Conservation (phyloP, 2,113 vertebrate genomes). For the Nicator chloris region DNA sequence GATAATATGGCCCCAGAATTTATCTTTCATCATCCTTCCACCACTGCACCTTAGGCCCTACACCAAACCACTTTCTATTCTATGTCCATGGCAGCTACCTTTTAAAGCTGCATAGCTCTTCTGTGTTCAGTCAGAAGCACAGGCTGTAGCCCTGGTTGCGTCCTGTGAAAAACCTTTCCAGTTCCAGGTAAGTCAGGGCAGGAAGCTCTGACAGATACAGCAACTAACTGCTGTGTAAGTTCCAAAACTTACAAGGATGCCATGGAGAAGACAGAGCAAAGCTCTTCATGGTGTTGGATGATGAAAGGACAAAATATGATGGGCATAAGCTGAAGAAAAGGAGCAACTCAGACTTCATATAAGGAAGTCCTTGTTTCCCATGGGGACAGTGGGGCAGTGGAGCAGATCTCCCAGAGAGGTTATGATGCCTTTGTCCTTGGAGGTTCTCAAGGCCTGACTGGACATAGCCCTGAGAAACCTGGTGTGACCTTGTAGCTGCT, state of each 20-base stretch:
- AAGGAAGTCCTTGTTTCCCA: not conserved
- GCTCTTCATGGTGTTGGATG: not conserved
- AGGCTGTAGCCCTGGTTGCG: not conserved
- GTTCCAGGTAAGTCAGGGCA: not conserved
- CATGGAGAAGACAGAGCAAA: not conserved
- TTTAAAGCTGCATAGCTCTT: not conserved
- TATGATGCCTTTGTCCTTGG: not conserved
- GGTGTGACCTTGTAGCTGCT: not conserved
- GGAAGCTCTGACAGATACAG: not conserved
- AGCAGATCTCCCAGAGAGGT: not conserved
- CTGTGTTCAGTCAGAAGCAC: not conserved
- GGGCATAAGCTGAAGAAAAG: not conserved
- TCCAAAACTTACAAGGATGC: not conserved
- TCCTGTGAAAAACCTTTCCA: not conserved
- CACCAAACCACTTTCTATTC: not conserved
- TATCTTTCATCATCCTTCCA: not conserved
- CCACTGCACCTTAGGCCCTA: too few species aligned
- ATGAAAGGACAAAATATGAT: not conserved
- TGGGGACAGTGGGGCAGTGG: not conserved
- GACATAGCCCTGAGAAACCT: not conserved
- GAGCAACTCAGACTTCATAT: not conserved
- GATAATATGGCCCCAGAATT: not conserved
- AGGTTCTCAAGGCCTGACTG: not conserved
- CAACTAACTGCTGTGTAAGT: not conserved
- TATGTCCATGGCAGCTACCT: accelerated